Evolutionary conservation across 2,113 vertebrate species (phyloP).

Genomic region (Stictonetta naevosa): DNA sequence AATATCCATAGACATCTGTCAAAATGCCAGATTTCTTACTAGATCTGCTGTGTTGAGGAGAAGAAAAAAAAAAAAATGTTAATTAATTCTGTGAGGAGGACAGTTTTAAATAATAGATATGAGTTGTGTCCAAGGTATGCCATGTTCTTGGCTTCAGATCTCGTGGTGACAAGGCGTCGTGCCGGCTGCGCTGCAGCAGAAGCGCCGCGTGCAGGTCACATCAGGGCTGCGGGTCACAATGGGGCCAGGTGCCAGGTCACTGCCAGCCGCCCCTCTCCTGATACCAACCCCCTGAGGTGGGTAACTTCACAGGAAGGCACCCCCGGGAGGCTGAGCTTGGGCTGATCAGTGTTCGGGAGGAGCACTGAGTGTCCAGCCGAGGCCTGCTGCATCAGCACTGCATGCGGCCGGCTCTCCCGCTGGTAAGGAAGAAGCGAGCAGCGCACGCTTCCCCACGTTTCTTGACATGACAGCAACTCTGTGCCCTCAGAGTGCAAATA

Average conservation of each 20-base stretch:
- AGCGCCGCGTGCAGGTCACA: neutral
- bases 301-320: neutral
- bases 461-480: neutral
- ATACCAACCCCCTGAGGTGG: too few species aligned
- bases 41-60: neutral
- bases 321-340: too few species aligned
- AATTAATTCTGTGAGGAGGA: neutral
- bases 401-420: neutral
- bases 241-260: neutral
- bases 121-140: neutral
- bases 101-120: neutral
- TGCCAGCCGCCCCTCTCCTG: neutral
- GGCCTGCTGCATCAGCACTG: neutral
- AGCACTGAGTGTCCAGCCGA: neutral
- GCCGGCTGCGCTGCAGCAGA: neutral
- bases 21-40: neutral
- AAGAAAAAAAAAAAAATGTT: neutral
- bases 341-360: neutral
- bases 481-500: neutral
- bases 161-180: rapidly evolving
- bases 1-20: neutral
- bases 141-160: neutral
- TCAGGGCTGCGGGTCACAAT: neutral
- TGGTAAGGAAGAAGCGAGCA: neutral
- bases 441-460: neutral